Conservation (phyloP, 2,888 invertebrate genomes). For the Scrobipalpa atriplicella region DNA sequence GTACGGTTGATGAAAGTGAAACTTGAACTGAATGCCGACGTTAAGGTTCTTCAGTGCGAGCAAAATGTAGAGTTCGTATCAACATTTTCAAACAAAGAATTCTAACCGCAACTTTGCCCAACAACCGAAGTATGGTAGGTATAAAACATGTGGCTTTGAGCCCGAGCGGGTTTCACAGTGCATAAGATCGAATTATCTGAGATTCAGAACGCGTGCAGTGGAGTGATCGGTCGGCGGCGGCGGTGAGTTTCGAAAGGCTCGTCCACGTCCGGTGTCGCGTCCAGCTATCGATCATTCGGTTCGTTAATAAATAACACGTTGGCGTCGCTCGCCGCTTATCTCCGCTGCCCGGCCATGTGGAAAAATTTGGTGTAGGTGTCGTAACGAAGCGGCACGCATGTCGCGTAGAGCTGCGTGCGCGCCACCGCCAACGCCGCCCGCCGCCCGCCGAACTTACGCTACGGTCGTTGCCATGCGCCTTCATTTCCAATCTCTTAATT, state of each 20-base stretch:
- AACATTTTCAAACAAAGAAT: neutral
- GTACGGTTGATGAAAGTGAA: conserved; percentile 17
- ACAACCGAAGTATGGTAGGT: conserved; percentile 3
- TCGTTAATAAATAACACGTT: conserved; percentile 83
- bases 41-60: neutral
- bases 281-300: conserved; percentile 83
- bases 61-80: neutral
- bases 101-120: neutral
- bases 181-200: conserved; percentile 58
- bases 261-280: conserved; percentile 79
- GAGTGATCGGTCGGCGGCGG: conserved; percentile 49
- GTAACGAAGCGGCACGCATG: conserved; percentile 79
- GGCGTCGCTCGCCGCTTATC: conserved; percentile 79
- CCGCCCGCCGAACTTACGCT: conserved; percentile 61
- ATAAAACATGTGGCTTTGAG: conserved; percentile 50
- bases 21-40: conserved; percentile 30
- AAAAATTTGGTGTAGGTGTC: conserved; percentile 82
- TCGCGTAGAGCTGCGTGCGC: conserved; percentile 71
- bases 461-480: conserved; percentile 65
- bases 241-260: conserved; percentile 77
- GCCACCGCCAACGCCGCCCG: conserved; percentile 40
- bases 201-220: conserved; percentile 44
- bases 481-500: conserved; percentile 72
- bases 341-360: conserved; percentile 80
- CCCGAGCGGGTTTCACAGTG: conserved; percentile 57